These are phyloP conservation scores for Eumaeus atala DNA, from an alignment of 1,140 invertebrate species.

Conservation along the genomic window DNA sequence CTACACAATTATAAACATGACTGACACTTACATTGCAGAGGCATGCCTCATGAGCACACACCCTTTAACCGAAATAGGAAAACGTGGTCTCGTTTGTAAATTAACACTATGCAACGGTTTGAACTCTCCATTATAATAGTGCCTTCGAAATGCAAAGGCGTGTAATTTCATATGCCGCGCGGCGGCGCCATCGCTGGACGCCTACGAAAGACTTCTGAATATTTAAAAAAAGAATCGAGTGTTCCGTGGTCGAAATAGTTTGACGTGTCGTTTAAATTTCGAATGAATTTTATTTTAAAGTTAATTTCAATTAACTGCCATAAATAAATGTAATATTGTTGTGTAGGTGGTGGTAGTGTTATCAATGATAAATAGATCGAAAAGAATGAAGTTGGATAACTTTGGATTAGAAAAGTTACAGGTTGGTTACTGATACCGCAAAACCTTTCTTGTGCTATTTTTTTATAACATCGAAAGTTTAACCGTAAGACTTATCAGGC, in stretches of 20 bases:
- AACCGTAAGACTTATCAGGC: neutral
- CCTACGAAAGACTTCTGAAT: slow-evolving; percentile 44
- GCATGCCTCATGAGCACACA: slow-evolving; percentile 26
- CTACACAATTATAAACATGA: slow-evolving; percentile 39
- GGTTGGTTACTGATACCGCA: slow-evolving; percentile 29
- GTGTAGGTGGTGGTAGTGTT: slow-evolving; percentile 14
- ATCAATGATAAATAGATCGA: slow-evolving; percentile 29
- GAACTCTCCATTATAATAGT: slow-evolving; percentile 43
- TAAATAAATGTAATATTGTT: slow-evolving; percentile 21
- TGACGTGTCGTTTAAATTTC: slow-evolving; percentile 12
- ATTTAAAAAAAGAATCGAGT: slow-evolving; percentile 24
- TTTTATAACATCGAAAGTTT: neutral
- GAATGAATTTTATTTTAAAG: slow-evolving; percentile 10
- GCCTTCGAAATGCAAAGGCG: slow-evolving; percentile 39
- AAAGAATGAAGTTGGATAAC: slow-evolving; percentile 64
- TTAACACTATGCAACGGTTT: slow-evolving; percentile 40
- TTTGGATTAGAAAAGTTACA: slow-evolving; percentile 64
- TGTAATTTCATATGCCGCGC: slow-evolving; percentile 53
- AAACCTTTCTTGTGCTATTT: neutral
- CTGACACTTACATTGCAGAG: slow-evolving; percentile 38
- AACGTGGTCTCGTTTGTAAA: slow-evolving; percentile 34
- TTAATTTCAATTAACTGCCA: slow-evolving; percentile 17
- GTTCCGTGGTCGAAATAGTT: slow-evolving; percentile 10
- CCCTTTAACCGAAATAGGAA: slow-evolving; percentile 35
- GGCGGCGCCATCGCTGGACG: slow-evolving; percentile 52